Percentiles rank a stretch among this genome's conserved stretches.
Conservation (phyloP, 2,888 invertebrate species). For the Campaea margaritaria region DNA sequence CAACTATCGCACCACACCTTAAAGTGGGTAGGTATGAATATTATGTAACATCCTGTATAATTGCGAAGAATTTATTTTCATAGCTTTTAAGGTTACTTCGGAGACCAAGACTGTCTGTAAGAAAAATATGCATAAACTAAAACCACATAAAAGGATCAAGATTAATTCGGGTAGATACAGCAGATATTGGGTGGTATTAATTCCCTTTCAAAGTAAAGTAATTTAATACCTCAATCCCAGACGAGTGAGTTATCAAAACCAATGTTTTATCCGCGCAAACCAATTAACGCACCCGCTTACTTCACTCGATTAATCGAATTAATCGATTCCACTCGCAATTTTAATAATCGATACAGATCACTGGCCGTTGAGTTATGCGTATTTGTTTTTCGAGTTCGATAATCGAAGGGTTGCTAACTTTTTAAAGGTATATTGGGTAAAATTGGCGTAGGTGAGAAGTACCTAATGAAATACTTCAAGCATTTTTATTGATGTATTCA, state of each 20-base stretch:
- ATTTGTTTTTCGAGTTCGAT: slow-evolving; percentile 73
- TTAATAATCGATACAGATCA: slow-evolving; percentile 80
- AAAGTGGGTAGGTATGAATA: too few relatives aligned
- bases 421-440: slow-evolving; percentile 5
- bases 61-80: too few relatives aligned
- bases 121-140: too few relatives aligned
- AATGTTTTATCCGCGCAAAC: slow-evolving; percentile 71
- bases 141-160: neutral
- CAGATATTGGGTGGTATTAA: slow-evolving; percentile 11
- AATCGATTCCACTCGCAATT: slow-evolving; percentile 75
- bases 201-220: slow-evolving; percentile 27
- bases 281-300: slow-evolving; percentile 78
- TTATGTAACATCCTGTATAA: too few relatives aligned
- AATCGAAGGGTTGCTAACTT: slow-evolving; percentile 26
- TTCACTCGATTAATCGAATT: slow-evolving; percentile 78
- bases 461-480: too few relatives aligned
- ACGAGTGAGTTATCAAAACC: slow-evolving; percentile 67
- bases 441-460: too few relatives aligned
- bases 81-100: too few relatives aligned
- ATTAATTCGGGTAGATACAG: neutral
- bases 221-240: slow-evolving; percentile 24
- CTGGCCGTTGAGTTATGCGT: slow-evolving; percentile 72
- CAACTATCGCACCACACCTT: too few relatives aligned
- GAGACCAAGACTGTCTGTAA: too few relatives aligned
- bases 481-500: too few relatives aligned